Conservation (phyloP, 2,888 invertebrate species). For the Ischnus inquisitorius region DNA sequence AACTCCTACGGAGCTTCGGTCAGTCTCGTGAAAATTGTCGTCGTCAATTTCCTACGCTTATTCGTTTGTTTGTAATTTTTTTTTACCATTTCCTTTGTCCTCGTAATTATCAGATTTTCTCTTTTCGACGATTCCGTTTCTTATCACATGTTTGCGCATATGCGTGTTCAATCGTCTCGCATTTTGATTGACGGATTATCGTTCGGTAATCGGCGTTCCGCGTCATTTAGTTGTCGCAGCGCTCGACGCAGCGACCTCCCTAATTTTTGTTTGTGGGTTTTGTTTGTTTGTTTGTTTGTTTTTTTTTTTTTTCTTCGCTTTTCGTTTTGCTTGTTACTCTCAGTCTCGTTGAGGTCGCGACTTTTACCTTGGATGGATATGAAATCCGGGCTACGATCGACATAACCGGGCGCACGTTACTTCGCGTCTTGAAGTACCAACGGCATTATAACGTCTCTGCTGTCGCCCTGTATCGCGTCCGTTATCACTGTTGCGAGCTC, state of each 20-base stretch:
- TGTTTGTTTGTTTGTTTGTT: no score
- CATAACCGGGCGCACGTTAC: conserved; percentile 78
- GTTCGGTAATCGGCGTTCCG: conserved; percentile 37
- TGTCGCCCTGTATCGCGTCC: conserved; percentile 86
- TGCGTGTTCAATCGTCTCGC: background rate
- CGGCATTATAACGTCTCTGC: conserved; percentile 88
- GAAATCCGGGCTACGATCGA: conserved; percentile 37
- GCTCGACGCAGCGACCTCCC: conserved; percentile 1
- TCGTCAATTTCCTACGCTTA: background rate
- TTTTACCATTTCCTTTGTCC: conserved; percentile 1
- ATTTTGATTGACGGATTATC: background rate
- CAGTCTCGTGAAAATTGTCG: conserved; percentile 52
- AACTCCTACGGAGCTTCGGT: conserved; percentile 9
- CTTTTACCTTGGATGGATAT: conserved; percentile 38
- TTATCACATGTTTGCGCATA: background rate
- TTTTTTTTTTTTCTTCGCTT: conserved; percentile 7
- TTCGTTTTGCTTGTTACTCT: background rate
- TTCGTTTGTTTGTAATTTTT: background rate
- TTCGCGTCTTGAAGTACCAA: conserved; percentile 87
- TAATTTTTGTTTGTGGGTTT: background rate
- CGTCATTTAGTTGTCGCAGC: background rate
- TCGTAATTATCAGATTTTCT: background rate
- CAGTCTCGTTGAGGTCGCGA: conserved; percentile 27
- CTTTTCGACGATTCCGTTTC: background rate
- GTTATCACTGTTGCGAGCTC: conserved; percentile 87